A percentile compares a stretch with the other conserved stretches of the same genome.
These are phyloP conservation scores for Bombus ignitus DNA, from an alignment of 1,140 invertebrate genomes.

Conservation along the genomic window DNA sequence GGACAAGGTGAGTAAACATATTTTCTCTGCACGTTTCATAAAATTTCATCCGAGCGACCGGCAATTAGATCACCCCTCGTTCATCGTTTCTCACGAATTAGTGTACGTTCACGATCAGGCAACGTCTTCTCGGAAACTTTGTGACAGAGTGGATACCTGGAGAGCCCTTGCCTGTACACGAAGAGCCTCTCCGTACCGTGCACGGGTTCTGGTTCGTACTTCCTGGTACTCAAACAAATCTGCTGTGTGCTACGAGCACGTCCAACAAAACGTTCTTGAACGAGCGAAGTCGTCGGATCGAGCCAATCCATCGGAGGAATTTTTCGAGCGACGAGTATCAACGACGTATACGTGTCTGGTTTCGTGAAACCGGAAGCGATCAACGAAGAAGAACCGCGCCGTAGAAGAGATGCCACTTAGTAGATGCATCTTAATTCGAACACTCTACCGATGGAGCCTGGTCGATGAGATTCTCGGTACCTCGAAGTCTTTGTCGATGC, in stretches of 20 bases:
- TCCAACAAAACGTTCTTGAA: slow-evolving; percentile 38
- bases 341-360: neutral
- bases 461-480: slow-evolving; percentile 58
- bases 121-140: slow-evolving; percentile 58
- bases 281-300: neutral
- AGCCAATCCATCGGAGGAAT: neutral
- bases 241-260: slow-evolving; percentile 34
- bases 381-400: neutral
- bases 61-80: slow-evolving; percentile 23
- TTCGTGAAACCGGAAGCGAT: slow-evolving; percentile 32
- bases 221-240: slow-evolving; percentile 65
- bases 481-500: slow-evolving; percentile 52
- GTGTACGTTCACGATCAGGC: slow-evolving; percentile 43
- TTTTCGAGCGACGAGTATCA: neutral
- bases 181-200: slow-evolving; percentile 33
- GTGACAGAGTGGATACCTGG: slow-evolving; percentile 61
- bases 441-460: slow-evolving; percentile 22
- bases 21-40: too few species aligned
- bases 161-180: slow-evolving; percentile 56
- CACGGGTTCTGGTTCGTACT: slow-evolving; percentile 52
- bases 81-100: slow-evolving; percentile 50
- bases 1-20: slow-evolving; percentile 85
- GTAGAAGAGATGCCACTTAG: slow-evolving; percentile 7
- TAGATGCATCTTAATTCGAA: slow-evolving; percentile 58
- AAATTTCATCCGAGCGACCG: slow-evolving; percentile 30